These are phyloP conservation scores for Dunckerocampus dactyliophorus DNA, from an alignment of 2,113 vertebrate species.

Conservation along the genomic window DNA sequence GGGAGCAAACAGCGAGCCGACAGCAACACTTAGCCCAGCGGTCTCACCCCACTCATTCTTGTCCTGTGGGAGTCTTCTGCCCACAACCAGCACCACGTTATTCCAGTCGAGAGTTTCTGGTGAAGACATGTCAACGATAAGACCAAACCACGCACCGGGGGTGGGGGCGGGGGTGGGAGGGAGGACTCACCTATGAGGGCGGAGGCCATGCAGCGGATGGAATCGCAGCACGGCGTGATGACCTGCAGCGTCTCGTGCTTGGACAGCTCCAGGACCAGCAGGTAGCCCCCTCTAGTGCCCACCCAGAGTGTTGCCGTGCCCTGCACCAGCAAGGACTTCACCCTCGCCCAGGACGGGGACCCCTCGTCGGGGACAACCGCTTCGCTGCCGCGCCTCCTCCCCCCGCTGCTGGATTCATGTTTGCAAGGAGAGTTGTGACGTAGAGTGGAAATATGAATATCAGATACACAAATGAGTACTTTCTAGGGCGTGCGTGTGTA, in stretches of 20 bases:
- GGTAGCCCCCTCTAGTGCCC: slow-evolving; percentile 85
- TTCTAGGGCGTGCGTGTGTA: slow-evolving; percentile 51
- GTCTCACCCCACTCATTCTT: slow-evolving; percentile 72
- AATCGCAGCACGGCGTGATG: slow-evolving; percentile 75
- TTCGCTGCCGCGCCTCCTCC: slow-evolving; percentile 41
- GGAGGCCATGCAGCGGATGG: slow-evolving; percentile 78
- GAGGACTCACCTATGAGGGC: slow-evolving; percentile 75
- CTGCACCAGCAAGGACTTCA: slow-evolving; percentile 88
- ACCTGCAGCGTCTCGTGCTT: slow-evolving; percentile 79
- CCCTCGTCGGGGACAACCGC: slow-evolving; percentile 11
- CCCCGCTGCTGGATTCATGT: slow-evolving; percentile 59
- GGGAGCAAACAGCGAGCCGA: too few relatives aligned
- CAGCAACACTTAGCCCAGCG: neutral
- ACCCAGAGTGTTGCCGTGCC: slow-evolving; percentile 85
- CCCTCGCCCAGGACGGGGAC: slow-evolving; percentile 67
- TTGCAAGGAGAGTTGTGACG: slow-evolving; percentile 45
- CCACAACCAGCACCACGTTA: slow-evolving; percentile 83
- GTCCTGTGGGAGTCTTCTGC: slow-evolving; percentile 67
- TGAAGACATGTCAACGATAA: neutral
- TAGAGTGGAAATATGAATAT: neutral
- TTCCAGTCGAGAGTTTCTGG: slow-evolving; percentile 77
- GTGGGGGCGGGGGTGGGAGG: too few relatives aligned
- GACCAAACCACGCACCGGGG: too few relatives aligned
- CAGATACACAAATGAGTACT: neutral
- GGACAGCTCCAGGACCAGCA: slow-evolving; percentile 85